Percentiles rank a stretch among this genome's conserved stretches.
Conservation (phyloP, 2,113 vertebrate species). For the Muntiacus reevesi region DNA sequence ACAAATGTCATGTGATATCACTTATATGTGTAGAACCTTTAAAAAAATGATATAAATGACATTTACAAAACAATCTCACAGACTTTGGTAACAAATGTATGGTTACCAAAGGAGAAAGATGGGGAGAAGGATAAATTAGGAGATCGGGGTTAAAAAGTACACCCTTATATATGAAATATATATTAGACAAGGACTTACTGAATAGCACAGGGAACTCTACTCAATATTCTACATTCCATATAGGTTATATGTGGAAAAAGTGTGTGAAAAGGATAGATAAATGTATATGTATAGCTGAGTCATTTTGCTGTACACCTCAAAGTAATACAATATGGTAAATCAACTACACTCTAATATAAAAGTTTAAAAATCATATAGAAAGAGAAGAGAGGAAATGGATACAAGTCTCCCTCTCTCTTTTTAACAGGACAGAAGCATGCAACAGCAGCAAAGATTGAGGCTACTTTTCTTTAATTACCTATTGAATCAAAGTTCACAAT, state of each 20-base stretch:
- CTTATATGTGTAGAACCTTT: neutral
- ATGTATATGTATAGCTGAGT: neutral
- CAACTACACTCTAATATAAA: neutral
- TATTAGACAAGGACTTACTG: neutral
- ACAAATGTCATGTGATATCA: neutral
- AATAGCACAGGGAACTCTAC: neutral
- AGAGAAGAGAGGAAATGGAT: neutral
- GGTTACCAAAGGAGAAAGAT: neutral
- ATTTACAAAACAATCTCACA: neutral
- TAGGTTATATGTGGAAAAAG: neutral
- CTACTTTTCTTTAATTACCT: neutral
- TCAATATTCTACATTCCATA: neutral
- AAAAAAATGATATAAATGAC: neutral
- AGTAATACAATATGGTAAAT: neutral
- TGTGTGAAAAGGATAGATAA: neutral
- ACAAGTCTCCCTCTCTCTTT: neutral
- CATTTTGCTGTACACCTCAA: neutral
- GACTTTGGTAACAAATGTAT: neutral
- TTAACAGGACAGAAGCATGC: neutral
- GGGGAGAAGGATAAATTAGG: neutral
- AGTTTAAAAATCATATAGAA: neutral
- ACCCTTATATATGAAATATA: neutral
- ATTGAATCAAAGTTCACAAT: neutral
- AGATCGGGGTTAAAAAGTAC: neutral
- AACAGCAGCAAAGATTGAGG: neutral